Percentiles rank a stretch among this genome's conserved stretches.
Evolutionary conservation across 2,888 invertebrate species (phyloP).

Genomic region (Neocrepidodera transversa): DNA sequence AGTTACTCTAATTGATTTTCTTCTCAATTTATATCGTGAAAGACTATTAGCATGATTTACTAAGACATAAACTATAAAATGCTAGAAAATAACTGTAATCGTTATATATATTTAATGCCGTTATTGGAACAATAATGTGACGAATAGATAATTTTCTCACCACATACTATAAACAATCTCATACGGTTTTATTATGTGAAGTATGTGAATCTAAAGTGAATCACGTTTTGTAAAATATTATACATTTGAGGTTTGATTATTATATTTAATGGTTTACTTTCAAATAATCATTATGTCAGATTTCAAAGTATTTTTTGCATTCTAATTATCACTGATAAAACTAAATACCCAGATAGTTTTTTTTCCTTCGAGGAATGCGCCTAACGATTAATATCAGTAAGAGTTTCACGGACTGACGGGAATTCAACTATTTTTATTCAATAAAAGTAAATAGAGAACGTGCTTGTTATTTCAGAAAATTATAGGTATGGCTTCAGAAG

Average conservation of each 20-base stretch:
- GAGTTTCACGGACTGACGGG: constrained; percentile 31
- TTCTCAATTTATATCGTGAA: background rate
- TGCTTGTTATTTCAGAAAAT: constrained; percentile 42
- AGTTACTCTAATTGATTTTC: background rate
- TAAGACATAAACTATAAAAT: background rate
- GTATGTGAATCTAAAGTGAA: background rate
- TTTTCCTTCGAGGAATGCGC: background rate
- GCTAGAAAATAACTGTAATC: background rate
- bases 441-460: constrained; percentile 37
- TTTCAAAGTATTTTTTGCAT: too few relatives aligned
- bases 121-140: background rate
- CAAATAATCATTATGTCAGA: too few relatives aligned
- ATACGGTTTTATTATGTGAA: background rate
- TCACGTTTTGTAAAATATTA: background rate
- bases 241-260: background rate
- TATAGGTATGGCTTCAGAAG: constrained; percentile 37
- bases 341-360: background rate
- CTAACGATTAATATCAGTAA: constrained; percentile 25
- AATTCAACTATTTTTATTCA: constrained; percentile 31
- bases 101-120: background rate
- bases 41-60: background rate
- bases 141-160: background rate
- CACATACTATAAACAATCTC: background rate
- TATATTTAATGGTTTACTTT: background rate
- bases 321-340: background rate